A percentile compares a stretch with the other conserved stretches of the same genome.
These are phyloP conservation scores for Ophonus ardosiacus DNA, from an alignment of 2,888 invertebrate species.

Conservation along the genomic window DNA sequence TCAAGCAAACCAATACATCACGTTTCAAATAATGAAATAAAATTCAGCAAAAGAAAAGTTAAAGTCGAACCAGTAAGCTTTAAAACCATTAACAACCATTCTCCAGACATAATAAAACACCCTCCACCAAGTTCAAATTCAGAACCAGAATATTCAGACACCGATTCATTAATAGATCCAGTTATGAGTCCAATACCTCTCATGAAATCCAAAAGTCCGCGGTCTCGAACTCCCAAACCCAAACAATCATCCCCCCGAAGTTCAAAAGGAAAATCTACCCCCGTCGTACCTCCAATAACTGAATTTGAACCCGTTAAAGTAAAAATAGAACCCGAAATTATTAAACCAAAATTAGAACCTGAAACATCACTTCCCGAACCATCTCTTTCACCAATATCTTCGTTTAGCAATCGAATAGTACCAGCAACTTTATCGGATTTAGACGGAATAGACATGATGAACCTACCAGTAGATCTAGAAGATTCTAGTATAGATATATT, in stretches of 20 bases:
- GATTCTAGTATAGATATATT: constrained; percentile 79
- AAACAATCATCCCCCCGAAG: constrained; percentile 54
- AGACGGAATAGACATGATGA: constrained; percentile 86
- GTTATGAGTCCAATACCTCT: constrained; percentile 59
- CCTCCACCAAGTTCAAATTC: constrained; percentile 71
- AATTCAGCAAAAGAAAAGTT: constrained; percentile 68
- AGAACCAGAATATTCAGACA: constrained; percentile 70
- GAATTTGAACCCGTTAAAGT: constrained; percentile 28
- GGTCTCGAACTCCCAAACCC: constrained; percentile 47
- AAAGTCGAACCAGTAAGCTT: constrained; percentile 64
- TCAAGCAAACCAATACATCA: constrained; percentile 63
- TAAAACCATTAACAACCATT: constrained; percentile 19
- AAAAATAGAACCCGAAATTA: constrained; percentile 51
- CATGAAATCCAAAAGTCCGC: constrained; percentile 58
- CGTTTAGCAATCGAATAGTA: constrained; percentile 71
- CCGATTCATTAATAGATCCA: constrained; percentile 70
- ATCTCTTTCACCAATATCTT: constrained; percentile 68
- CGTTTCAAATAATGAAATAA: constrained; percentile 68
- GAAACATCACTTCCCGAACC: constrained; percentile 13
- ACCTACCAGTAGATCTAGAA: constrained; percentile 85
- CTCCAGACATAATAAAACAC: constrained; percentile 59
- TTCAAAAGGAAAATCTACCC: constrained; percentile 47
- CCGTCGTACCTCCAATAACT: constrained; percentile 64
- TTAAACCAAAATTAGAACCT: constrained; percentile 61
- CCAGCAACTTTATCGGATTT: constrained; percentile 77